phyloP scores from a whole-genome alignment of 2,888 invertebrate species.

The Tinea pellionella region DNA sequence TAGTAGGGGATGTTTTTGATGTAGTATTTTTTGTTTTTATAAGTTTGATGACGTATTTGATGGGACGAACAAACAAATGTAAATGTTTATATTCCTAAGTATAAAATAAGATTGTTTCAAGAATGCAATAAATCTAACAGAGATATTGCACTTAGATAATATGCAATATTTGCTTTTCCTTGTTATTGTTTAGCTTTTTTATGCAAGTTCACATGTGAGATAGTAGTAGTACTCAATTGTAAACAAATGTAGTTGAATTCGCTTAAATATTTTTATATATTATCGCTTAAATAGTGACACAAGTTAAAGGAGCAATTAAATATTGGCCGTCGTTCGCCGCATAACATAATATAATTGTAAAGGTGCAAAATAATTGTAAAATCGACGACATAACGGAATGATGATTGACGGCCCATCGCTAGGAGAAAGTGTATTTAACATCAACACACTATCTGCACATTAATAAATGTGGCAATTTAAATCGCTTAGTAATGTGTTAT shows the following conservation, averaged over 20 bases:
- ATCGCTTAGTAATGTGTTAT: neutral
- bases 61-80: too few species aligned
- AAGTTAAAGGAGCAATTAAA: neutral
- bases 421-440: conserved; percentile 41
- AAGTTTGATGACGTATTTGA: too few species aligned
- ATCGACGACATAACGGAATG: conserved; percentile 15
- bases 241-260: neutral
- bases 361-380: neutral
- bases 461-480: neutral
- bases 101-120: neutral
- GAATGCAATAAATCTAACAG: conserved; percentile 9
- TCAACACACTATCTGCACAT: neutral
- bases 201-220: conserved; percentile 8
- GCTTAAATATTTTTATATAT: too few species aligned
- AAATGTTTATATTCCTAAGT: too few species aligned
- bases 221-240: neutral
- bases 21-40: too few species aligned
- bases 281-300: too few species aligned
- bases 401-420: conserved; percentile 56
- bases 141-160: conserved; percentile 5
- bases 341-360: neutral
- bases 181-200: conserved; percentile 3
- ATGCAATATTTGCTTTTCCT: conserved; percentile 1
- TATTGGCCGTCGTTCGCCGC: too few species aligned
- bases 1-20: too few species aligned